Evolutionary conservation across 2,797 vertebrate genomes (phyloP).

Genomic region (Hylomyscus alleni): DNA sequence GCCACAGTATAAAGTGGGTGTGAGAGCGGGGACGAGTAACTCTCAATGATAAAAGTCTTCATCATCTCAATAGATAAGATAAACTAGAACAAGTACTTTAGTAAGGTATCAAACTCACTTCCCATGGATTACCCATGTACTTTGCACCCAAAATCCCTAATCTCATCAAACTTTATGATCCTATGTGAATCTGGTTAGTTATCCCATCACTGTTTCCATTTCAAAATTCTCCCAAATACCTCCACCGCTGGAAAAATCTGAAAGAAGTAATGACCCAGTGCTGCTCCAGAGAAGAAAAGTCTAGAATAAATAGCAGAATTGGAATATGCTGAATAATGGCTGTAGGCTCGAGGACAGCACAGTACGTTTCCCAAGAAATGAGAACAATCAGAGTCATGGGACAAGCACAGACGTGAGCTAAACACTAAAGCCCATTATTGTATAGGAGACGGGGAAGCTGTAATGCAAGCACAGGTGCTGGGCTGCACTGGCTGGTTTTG

Average conservation of each 20-base stretch:
- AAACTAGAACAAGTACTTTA: not conserved
- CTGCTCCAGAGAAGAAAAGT: not conserved
- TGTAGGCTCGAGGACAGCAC: not conserved
- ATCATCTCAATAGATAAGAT: not conserved
- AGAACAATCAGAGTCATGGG: not conserved
- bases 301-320: not conserved
- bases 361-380: not conserved
- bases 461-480: not conserved
- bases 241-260: not conserved
- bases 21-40: not conserved
- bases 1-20: not conserved
- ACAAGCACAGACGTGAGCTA: not conserved
- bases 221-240: not conserved
- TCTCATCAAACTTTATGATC: not conserved
- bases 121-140: not conserved
- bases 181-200: not conserved
- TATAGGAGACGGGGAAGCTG: too few relatives aligned
- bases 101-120: not conserved
- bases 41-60: not conserved
- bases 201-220: not conserved
- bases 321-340: not conserved
- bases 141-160: not conserved
- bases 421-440: rapidly evolving
- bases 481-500: not conserved
- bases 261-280: not conserved